Percentiles rank a stretch among this genome's conserved stretches.
phyloP scores from a whole-genome alignment of 1,140 invertebrate species.

The Campodea augens region DNA sequence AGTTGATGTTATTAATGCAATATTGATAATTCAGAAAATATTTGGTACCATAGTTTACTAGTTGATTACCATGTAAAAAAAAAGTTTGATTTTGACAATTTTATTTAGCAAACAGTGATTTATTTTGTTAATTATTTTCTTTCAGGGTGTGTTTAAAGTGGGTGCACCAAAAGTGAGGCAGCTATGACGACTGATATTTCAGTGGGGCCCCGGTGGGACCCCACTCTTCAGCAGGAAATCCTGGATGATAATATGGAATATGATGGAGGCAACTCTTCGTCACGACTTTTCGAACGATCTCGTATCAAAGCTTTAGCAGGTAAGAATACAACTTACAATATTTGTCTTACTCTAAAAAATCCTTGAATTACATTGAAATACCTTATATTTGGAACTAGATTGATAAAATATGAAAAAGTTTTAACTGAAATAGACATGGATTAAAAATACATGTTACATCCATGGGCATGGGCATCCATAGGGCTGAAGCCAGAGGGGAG shows the following conservation, averaged over 20 bases:
- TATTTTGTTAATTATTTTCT: too few species aligned
- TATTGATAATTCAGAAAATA: too few species aligned
- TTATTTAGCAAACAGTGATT: too few species aligned
- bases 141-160: too few species aligned
- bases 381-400: background rate
- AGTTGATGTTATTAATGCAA: too few species aligned
- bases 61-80: too few species aligned
- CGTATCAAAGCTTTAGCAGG: slow-evolving; percentile 96
- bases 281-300: slow-evolving; percentile 92
- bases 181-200: slow-evolving; percentile 98
- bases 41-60: too few species aligned
- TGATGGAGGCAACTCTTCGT: slow-evolving; percentile 96
- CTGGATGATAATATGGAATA: slow-evolving; percentile 95
- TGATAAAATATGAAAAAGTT: background rate
- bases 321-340: too few species aligned
- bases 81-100: too few species aligned
- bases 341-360: too few species aligned
- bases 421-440: background rate
- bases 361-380: background rate
- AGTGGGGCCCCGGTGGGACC: slow-evolving; percentile 75
- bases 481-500: too few species aligned
- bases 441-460: background rate
- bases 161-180: too few species aligned
- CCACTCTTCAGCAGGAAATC: slow-evolving; percentile 64
- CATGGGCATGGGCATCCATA: background rate